Base-by-base conservation (phyloP, 2,888 invertebrate species). In the Ecliptopera silaceata region DNA sequence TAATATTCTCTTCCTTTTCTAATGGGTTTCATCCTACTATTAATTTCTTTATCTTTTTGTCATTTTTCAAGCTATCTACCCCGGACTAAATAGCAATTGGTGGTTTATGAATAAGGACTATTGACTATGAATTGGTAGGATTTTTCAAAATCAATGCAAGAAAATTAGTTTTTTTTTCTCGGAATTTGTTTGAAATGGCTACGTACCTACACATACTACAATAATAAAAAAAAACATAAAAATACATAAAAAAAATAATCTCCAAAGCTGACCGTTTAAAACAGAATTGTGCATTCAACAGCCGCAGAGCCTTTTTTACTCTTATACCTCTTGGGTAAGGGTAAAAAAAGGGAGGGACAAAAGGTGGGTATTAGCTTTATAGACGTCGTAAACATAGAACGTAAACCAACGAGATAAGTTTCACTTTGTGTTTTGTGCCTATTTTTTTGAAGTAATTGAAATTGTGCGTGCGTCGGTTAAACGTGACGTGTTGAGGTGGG, bases 351-450 rank as follows among this genome's bases (percentile, higher is more conserved):
- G 74, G 75, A 68, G 69, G 75, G 71, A 81, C 80, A 80, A 82
- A 80, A 79, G 78, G 77, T 70, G 71, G 54, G 79, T 77, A 80
- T 82, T 80, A 82, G 79, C 72, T 84, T 83, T 84, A 84, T 74
- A 74, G 70, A 69, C 59, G 70, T 74, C 81, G 77, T 84, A 83
- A 83, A 83, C 80, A 76, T 72, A 71, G 70, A 75, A 79, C 71
- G 71, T 74, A 80, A 74, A 74, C 75, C 74, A 70, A 74, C 71
- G 64, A 81, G 82, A 84, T 82, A 83, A 82, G 74, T 71, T 71
- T 74, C 68, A 77, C 72, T 73, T 73, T 74, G 77, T 79, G 70
- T 72, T 68, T 63, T 67, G 59, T 51, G 47, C 45, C 42, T 45
- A 46, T 58, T 54, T 54, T 53, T 53, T 49, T 62, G 54, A n/a